phyloP scores from a whole-genome alignment of 35 echinoderm and acorn worm species.

The Nesometra sesokonis region DNA sequence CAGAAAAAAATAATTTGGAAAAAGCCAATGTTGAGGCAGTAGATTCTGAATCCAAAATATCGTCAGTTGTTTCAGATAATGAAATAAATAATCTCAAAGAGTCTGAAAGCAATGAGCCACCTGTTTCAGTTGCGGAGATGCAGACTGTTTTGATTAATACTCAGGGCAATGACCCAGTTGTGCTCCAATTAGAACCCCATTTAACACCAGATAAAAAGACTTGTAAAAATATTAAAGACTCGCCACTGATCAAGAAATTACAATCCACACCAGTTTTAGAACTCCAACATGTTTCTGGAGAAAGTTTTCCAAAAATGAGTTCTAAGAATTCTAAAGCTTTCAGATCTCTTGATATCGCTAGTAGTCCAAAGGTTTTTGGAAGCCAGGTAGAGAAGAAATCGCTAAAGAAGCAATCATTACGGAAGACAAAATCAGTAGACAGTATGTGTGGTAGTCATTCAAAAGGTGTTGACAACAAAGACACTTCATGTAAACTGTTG shows the following conservation, averaged over 20 bases:
- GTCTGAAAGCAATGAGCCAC: neutral
- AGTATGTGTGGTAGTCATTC: neutral
- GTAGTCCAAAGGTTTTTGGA: slow-evolving; percentile 25
- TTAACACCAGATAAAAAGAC: neutral
- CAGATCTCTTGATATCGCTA: slow-evolving; percentile 18
- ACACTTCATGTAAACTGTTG: neutral
- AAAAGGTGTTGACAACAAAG: neutral
- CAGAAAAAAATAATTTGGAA: too few species aligned
- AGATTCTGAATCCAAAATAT: neutral
- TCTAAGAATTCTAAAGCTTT: slow-evolving; percentile 10
- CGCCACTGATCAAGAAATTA: slow-evolving; percentile 4
- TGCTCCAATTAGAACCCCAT: neutral
- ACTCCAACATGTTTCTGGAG: slow-evolving; percentile 12
- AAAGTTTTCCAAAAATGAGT: slow-evolving; percentile 20
- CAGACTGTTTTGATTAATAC: neutral
- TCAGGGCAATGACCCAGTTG: neutral
- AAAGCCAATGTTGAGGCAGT: neutral
- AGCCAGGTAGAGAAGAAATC: slow-evolving; percentile 2
- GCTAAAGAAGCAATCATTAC: neutral
- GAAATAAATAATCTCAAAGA: neutral
- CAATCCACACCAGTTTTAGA: slow-evolving; percentile 46
- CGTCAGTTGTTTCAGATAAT: too few species aligned
- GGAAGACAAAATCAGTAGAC: neutral
- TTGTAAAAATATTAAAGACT: neutral
- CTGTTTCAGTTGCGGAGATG: neutral